Evolutionary conservation across 1,140 invertebrate genomes (phyloP), one percentile per base, ranked within the genome.

Genomic region (Drosophila ohnishii): DNA sequence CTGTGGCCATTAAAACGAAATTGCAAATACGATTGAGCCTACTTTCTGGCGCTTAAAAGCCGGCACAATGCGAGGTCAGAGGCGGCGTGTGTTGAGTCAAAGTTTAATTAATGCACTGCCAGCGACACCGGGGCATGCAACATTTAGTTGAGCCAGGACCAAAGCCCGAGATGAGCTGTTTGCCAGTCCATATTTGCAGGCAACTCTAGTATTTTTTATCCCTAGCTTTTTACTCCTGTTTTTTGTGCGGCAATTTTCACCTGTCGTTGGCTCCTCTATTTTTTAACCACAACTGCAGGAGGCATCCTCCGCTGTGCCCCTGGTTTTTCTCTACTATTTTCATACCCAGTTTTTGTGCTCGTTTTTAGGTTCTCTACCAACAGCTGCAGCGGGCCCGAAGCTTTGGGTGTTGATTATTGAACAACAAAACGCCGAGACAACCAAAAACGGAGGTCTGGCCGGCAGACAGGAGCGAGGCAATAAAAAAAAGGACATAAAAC

Each of bases 161-260:
- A 32, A 42, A 65, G 59, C 58, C 63, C 16, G 61, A 66, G 64
- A 64, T 67, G 65, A 66, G 47, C 65, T 50, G 64, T 48, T 69
- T 48, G 53, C 48, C n/a, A 30, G 55, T 44, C 30, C 39, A 42
- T 58, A 58, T 58, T 59, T 63, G 48, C 39, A 32, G 50, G 19
- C 13, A 53, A 3, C 25, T 30, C 14, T 22, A 7, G 32, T n/a
- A 37, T 14, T 42, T 28, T 50, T 61, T 2, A 19, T 19, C 19
- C 19, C 19, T 19, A 19, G 62, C 45, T 45, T 75, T 53, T 53
- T 57, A 25, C 28, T 40, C 45, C 30, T 64, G 59, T 22, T 71
- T 77, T 78, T 78, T 78, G 55, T 78, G 55, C 69, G 51, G 73
- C 76, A 78, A 78, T 78, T 78, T 78, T 78, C 76, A 78, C 76